Base-by-base conservation (phyloP, 2,888 invertebrate species). In the Plagodis pulveraria region DNA sequence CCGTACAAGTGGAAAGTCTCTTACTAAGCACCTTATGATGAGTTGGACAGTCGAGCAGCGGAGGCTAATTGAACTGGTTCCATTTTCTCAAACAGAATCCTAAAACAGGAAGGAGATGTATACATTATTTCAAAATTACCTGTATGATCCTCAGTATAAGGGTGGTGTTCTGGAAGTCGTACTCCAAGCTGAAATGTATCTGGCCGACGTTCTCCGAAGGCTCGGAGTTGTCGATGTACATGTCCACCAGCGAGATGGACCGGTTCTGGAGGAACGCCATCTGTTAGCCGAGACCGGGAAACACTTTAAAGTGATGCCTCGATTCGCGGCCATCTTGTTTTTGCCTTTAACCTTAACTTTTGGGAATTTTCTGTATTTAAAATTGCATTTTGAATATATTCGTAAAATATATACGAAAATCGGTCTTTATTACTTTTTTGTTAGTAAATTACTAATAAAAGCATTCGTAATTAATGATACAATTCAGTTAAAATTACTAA, bases 141-240 rank as follows among this genome's bases (percentile, higher is more conserved):
- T 98, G 98, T 76, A 98, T 95, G 81, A 98, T 97, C 93, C 97
- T 96, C 76, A 98, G 91, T 79, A 98, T 97, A 78, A 98, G 95
- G 65, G 98, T 98, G 64, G 97, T 97, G 77, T 97, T 97, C 93
- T 97, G 97, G 92, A 97, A 98, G 93, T 98, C 98, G 87, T 98
- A 98, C 87, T 98, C 98, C 85, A 98, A 91, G 55, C 97, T 97
- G 93, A 98, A 98, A 87, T 98, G 98, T 75, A 98, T 98, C 92
- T 98, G 98, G 55, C 98, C 98, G 71, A 98, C 98, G 91, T 98
- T 98, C 93, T 98, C 98, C 72, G 97, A 97, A 1, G 98, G 96
- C 87, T 98, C 98, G 61, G 97, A 95, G 89, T 97, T 97, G 93
- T 98, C 98, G 89, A 98, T 97, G 94, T 98, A 98, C 97, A 98